Conservation (phyloP, 2,113 vertebrate species). For the Donacobius atricapilla region DNA sequence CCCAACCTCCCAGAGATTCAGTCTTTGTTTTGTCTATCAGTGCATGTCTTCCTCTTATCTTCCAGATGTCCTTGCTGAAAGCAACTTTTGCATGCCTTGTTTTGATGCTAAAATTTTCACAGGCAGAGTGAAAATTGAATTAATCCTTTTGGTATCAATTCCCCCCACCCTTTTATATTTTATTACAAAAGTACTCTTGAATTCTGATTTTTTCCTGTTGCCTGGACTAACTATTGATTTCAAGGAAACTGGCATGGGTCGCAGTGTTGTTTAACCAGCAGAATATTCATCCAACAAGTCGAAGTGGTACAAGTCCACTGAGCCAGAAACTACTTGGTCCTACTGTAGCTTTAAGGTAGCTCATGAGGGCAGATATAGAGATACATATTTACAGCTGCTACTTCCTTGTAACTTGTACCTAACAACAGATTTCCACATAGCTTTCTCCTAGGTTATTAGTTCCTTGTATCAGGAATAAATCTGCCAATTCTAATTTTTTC, state of each 20-base stretch:
- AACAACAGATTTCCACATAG: neutral
- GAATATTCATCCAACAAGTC: neutral
- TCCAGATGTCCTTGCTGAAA: neutral
- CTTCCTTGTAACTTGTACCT: neutral
- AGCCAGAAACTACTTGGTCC: neutral
- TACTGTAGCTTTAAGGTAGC: neutral
- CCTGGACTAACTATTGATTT: neutral
- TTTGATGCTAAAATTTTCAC: neutral
- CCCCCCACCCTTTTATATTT: neutral
- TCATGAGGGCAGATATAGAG: neutral
- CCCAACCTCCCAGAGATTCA: neutral
- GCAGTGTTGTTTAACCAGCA: neutral
- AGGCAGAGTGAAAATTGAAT: neutral
- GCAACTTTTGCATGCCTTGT: neutral
- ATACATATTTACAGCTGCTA: neutral
- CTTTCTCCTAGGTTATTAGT: neutral
- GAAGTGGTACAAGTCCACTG: neutral
- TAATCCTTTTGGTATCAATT: too few relatives aligned
- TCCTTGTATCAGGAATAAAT: neutral
- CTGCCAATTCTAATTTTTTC: neutral
- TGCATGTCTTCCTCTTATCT: neutral
- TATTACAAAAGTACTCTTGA: fast-evolving
- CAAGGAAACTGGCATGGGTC: neutral
- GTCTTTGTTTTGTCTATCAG: neutral
- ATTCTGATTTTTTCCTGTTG: neutral